Percentiles rank a stretch among this genome's conserved stretches.
These are phyloP conservation scores for Polydrusus tereticollis DNA, from an alignment of 2,888 invertebrate species.

Conservation along the genomic window DNA sequence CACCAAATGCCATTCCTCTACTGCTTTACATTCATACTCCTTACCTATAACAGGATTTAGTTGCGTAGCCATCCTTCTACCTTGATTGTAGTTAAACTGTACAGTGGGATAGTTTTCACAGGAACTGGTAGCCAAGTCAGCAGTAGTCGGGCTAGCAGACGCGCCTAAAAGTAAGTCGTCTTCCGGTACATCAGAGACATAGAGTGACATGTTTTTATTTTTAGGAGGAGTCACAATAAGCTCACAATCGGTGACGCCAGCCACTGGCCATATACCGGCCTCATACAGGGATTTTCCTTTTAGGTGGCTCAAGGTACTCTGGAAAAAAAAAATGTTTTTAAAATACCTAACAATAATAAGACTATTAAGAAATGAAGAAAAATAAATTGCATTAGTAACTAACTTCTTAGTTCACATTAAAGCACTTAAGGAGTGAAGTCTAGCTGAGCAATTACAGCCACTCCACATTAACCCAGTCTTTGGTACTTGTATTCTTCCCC, in stretches of 20 bases:
- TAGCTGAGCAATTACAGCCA: too few relatives aligned
- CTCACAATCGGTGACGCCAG: constrained; percentile 25
- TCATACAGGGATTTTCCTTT: constrained; percentile 67
- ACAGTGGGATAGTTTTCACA: constrained; percentile 12
- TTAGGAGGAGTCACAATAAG: constrained; percentile 38
- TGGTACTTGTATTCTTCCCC: too few relatives aligned
- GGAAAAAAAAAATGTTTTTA: constrained; percentile 46
- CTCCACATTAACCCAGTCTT: too few relatives aligned
- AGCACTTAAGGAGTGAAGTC: too few relatives aligned
- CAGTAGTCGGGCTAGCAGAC: constrained; percentile 66
- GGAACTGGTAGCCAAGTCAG: constrained; percentile 48
- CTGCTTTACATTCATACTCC: not conserved
- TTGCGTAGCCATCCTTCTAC: constrained; percentile 36
- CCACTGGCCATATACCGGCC: constrained; percentile 57
- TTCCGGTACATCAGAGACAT: constrained; percentile 57
- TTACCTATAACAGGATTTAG: constrained; percentile 41
- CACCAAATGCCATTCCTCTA: too few relatives aligned
- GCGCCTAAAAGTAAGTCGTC: constrained; percentile 68
- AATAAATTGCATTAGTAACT: too few relatives aligned
- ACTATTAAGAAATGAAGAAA: too few relatives aligned
- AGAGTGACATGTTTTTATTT: constrained; percentile 56
- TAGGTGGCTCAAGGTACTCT: constrained; percentile 66
- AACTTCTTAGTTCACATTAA: too few relatives aligned
- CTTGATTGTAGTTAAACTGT: constrained; percentile 23
- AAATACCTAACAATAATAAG: too few relatives aligned